Evolutionary conservation across 2,797 vertebrate species (phyloP), one percentile per base, ranked within the genome.

Genomic region (Notoglanidium macrostoma): DNA sequence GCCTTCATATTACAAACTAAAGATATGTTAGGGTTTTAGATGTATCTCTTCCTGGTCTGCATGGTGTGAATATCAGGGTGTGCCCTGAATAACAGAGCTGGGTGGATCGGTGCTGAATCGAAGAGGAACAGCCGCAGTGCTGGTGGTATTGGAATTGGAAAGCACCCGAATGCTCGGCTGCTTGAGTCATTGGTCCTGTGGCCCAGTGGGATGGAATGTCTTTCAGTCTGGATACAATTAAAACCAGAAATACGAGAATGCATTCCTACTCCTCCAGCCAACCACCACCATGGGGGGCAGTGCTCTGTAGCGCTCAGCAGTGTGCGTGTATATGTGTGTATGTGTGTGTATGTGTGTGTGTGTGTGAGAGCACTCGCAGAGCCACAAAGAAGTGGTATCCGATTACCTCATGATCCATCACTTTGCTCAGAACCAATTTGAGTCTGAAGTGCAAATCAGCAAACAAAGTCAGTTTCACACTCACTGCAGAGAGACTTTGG

Each of bases 171-270:
- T 67, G 80, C 68, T 87, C 55, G 84, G 51, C 87, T 80, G 88
- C 23, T 90, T 87, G 84, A 89, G 90, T 89, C 87, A 88, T 87
- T 87, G 86, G 73, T 87, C 63, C 83, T 83, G 83, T 87, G 87
- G 87, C 87, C 85, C 84, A 83, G 86, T 88, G 87, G 79, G 57
- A 73, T 74, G 72, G 79, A 90, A 89, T 88, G 83, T 65, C 87
- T 87, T 88, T 89, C 68, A 84, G 82, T 84, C 86, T 83, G 84
- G 85, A 91, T 84, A 84, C 87, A 87, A 83, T 86, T 89, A 86
- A 90, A 88, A 72, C 44, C 65, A 89, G 87, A 89, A 88, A 90
- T 87, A 74, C 63, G 72, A 85, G 87, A 67, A 61, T 49, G 46
- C 85, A 89, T 87, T 88, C 85, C 87, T 78, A 26, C 73, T 83